Evolutionary conservation across 2,888 invertebrate species (phyloP), one percentile per base, ranked within the genome.

Genomic region (Oligia fasciuncula): DNA sequence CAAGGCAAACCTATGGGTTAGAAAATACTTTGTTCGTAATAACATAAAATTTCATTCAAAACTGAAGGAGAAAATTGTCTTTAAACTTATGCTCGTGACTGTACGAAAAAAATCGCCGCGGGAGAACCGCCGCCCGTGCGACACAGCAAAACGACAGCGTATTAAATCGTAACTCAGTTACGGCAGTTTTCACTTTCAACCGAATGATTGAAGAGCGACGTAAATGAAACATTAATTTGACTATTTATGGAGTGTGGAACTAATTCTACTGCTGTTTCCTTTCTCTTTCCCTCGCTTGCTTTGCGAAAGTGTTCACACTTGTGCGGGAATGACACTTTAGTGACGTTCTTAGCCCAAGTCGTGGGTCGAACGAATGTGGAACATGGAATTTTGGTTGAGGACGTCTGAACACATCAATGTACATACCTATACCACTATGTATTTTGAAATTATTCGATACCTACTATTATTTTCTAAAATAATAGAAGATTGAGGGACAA

Each of bases 201-300:
- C 17, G 6, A 17, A 49, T 19, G 23, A 62, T 29, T 51, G 19
- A 74, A 40, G 14, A 76, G 9, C 9, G 13, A 54, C 35, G 29
- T n/a, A 46, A 57, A 40, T 68, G 40, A 65, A 57, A 54, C 2
- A 51, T 43, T 62, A 69, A 43, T 75, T 72, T 62, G 3, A 40
- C 35, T n/a, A 19, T 49, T 5, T 57, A 35, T 40, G 57, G 65
- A 69, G 68, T 54, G 68, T 71, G 62, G 46, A 86, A 76, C 91
- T 91, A 89, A 89, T 87, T 90, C 92, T 92, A 91, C 92, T 92
- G 92, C 92, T 92, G 92, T 76, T 69, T 84, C 88, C 83, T 83
- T 84, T 85, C 74, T 75, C 73, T 69, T 79, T 81, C 70, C 88
- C 82, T 87, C 77, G 84, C 87, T 84, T 88, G 75, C 81, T 88